Conservation (phyloP, 2,113 vertebrate genomes). For the Ammodramus savannarum region DNA sequence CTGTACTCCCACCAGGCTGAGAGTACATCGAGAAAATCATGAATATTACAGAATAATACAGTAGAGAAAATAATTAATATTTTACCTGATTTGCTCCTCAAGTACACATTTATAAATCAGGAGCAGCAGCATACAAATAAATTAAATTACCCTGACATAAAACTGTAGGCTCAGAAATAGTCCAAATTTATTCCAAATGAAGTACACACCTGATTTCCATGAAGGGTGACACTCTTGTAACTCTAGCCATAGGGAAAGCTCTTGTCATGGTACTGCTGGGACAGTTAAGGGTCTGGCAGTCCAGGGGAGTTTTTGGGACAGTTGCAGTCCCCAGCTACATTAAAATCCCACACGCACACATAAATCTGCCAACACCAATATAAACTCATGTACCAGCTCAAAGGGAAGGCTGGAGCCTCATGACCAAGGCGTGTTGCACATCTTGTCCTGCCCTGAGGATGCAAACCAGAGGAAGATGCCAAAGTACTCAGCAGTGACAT, state of each 20-base stretch:
- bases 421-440: neutral
- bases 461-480: neutral
- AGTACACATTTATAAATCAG: neutral
- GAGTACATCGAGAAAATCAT: neutral
- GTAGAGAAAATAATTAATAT: neutral
- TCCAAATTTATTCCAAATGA: neutral
- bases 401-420: neutral
- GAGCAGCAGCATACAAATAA: neutral
- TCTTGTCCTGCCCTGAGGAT: neutral
- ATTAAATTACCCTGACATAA: neutral
- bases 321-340: neutral
- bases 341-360: neutral
- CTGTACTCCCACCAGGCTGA: neutral
- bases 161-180: neutral
- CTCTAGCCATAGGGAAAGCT: neutral
- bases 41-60: too few relatives aligned
- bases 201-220: neutral
- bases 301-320: neutral
- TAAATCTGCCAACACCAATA: neutral
- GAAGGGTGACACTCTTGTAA: neutral
- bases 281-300: neutral
- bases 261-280: neutral
- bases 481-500: neutral
- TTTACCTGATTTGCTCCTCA: neutral
- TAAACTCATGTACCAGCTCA: neutral